Conservation (phyloP, 2,797 vertebrate genomes). For the Siniperca scherzeri region DNA sequence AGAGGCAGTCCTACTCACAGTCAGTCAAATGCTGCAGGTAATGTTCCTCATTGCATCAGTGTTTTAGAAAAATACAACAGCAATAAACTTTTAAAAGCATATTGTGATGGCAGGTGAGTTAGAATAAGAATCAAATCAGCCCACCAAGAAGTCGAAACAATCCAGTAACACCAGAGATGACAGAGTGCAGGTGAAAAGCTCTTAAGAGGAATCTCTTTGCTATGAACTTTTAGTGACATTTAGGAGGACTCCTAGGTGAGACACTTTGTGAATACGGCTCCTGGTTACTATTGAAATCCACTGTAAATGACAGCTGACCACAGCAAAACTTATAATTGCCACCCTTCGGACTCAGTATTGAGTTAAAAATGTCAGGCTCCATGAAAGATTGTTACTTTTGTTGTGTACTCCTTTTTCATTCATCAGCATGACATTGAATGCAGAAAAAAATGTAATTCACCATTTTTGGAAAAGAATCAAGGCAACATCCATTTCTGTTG, state of each 20-base stretch:
- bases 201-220: background rate
- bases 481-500: constrained; percentile 29
- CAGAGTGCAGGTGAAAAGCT: background rate
- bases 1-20: no score
- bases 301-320: background rate
- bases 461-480: background rate
- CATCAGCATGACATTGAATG: constrained; percentile 3
- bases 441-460: constrained; percentile 2
- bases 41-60: no score
- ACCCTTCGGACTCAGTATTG: background rate
- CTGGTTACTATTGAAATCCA: background rate
- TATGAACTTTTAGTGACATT: background rate
- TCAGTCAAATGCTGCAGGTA: no score
- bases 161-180: no score
- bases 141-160: no score
- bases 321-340: background rate
- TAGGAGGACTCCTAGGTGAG: background rate
- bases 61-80: no score
- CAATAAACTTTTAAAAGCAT: no score
- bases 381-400: background rate
- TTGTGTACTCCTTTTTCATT: constrained; percentile 11
- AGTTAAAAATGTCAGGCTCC: background rate
- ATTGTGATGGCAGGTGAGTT: no score
- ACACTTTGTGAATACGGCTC: background rate
- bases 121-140: no score